phyloP scores from a whole-genome alignment of 2,797 vertebrate genomes.

The Arrhamphus sclerolepis region DNA sequence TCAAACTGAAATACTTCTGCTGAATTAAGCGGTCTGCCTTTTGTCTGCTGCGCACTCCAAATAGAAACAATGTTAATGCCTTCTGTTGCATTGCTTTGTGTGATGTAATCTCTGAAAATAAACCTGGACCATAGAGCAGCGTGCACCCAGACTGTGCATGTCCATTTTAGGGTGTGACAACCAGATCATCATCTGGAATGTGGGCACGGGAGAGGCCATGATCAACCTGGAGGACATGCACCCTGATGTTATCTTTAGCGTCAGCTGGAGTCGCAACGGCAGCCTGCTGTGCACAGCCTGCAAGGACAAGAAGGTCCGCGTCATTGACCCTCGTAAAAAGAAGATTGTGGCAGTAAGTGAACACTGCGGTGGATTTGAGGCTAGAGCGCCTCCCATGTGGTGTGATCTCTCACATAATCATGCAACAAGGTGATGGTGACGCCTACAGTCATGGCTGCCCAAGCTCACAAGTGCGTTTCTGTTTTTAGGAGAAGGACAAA shows the following conservation, averaged over 20 bases:
- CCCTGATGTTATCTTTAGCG: constrained; percentile 94
- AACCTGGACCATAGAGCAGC: constrained; percentile 23
- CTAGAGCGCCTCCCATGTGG: not conserved
- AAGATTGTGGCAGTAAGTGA: constrained; percentile 88
- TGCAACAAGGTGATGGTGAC: not conserved
- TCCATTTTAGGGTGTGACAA: constrained; percentile 90
- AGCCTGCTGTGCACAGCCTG: constrained; percentile 95
- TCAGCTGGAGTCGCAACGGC: constrained; percentile 95
- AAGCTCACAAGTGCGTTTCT: constrained; percentile 47
- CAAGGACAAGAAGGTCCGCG: constrained; percentile 97
- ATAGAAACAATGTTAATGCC: constrained; percentile 36
- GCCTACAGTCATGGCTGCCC: constrained; percentile 17
- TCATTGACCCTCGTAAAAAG: constrained; percentile 94
- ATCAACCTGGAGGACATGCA: constrained; percentile 96
- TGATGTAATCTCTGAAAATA: constrained; percentile 51
- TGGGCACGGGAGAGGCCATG: constrained; percentile 92
- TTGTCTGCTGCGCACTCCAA: constrained; percentile 43
- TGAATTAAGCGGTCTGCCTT: not conserved
- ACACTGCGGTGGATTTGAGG: not conserved
- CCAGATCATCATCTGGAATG: constrained; percentile 95
- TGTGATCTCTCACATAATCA: constrained; percentile 21
- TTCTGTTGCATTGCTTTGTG: constrained; percentile 21
- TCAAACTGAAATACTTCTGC: too few species aligned
- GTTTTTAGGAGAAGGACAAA: constrained; percentile 94
- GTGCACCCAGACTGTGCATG: constrained; percentile 34